phyloP scores from a whole-genome alignment of 2,888 invertebrate species.

The Tetramorium bicarinatum region DNA sequence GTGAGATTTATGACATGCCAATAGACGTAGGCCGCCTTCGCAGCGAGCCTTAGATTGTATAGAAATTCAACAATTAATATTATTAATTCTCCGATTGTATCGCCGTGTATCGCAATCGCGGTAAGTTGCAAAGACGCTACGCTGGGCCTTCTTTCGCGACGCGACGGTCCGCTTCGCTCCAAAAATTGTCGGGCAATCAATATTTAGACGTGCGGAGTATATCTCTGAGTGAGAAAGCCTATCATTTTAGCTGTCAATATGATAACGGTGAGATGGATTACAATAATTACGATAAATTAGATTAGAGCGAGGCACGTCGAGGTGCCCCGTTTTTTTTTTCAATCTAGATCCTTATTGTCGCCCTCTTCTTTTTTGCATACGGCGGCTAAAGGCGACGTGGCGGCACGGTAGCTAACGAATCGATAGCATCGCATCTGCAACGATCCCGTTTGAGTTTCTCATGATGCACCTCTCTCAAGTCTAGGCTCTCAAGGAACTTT shows the following conservation, averaged over 20 bases:
- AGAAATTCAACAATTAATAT: constrained; percentile 28
- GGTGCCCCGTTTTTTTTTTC: constrained; percentile 48
- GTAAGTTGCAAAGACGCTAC: background rate
- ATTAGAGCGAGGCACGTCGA: constrained; percentile 49
- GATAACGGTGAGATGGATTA: constrained; percentile 52
- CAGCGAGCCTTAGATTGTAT: background rate
- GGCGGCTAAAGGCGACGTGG: constrained; percentile 52
- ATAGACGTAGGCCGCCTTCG: constrained; percentile 28
- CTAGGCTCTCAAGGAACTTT: constrained; percentile 69
- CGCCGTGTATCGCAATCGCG: background rate
- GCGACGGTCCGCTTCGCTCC: background rate
- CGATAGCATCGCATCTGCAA: constrained; percentile 77
- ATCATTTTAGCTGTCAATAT: background rate
- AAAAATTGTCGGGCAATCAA: background rate
- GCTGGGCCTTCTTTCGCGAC: background rate
- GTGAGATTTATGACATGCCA: constrained; percentile 45
- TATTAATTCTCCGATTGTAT: constrained; percentile 32
- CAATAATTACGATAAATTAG: constrained; percentile 15
- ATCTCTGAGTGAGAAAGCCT: background rate
- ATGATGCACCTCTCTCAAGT: constrained; percentile 67
- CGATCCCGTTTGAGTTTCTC: constrained; percentile 73
- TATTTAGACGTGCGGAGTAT: background rate
- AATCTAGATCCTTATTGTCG: constrained; percentile 63
- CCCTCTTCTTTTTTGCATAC: constrained; percentile 42
- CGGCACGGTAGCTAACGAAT: constrained; percentile 72